Base-by-base conservation (phyloP, 2,888 invertebrate species). In the Phorcus lineatus region DNA sequence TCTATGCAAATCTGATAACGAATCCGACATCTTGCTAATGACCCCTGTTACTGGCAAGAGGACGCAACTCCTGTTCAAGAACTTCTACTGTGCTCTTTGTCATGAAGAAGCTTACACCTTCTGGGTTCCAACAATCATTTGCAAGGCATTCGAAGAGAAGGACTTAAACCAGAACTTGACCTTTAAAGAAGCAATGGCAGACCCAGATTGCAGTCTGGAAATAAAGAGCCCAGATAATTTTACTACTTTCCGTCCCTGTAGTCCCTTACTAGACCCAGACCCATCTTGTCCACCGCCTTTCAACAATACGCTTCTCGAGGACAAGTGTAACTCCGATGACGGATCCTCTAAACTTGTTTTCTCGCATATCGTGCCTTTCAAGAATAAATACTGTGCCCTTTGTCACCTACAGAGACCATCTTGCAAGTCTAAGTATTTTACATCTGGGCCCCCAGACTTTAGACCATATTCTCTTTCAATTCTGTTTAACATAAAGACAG, bases 311-410 rank as follows among this genome's bases (percentile, higher is more conserved):
- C 19, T 62, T 3, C 16, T 76, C 9, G 74, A 80, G 3, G 28
- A 74, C 2, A 36, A 40, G 11, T 83, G 80, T 36, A 24, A 55
- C 4, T 19, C 24, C 6, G 28, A 47, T 17, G 52, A 53, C 1
- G 70, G 31, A 6, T 19, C 52, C 22, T 53, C 53, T 2, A 24
- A 75, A 52, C 11, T 75, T 6, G 74, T 75, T 17, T 75, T 53
- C 24, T 52, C 74, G 0, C 13, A 11, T 53, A 75, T 6, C n/a
- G 11, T 9, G 19, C 19, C 70, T 24, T 90, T 87, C 83, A 83
- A 84, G 47, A 91, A 90, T 75, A 77, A 80, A 57, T 86, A 86
- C 79, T 91, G 91, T 81, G 91, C 91, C 9, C 57, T 83, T 11
- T 91, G 91, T 76, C 81, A 89, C 22, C 9, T 31, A 17, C 17